Conservation (phyloP, 2,888 invertebrate species). For the Seira ritae region DNA sequence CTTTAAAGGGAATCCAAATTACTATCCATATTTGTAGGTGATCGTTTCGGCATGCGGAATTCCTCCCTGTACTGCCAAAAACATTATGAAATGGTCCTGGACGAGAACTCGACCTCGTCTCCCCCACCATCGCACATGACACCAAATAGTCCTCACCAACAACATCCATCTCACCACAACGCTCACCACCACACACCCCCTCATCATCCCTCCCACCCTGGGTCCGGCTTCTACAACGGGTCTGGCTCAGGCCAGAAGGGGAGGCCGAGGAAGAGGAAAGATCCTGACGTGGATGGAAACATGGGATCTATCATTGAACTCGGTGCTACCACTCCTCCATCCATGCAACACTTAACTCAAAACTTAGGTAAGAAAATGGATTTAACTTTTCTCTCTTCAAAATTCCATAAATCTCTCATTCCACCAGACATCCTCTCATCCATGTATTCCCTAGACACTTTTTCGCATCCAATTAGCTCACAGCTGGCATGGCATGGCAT, state of each 20-base stretch:
- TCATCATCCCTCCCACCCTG: slow-evolving; percentile 65
- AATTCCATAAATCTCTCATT: slow-evolving; percentile 62
- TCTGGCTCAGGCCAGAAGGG: slow-evolving; percentile 88
- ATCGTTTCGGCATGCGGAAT: slow-evolving; percentile 92
- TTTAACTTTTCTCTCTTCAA: slow-evolving; percentile 20
- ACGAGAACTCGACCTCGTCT: slow-evolving; percentile 69
- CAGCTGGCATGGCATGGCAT: slow-evolving; percentile 56
- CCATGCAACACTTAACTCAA: slow-evolving; percentile 68
- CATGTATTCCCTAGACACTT: slow-evolving; percentile 36
- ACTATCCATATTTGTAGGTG: slow-evolving; percentile 78
- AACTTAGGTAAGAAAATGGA: slow-evolving; percentile 63
- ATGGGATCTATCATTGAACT: slow-evolving; percentile 66
- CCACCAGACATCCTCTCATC: neutral
- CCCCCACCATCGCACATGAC: slow-evolving; percentile 66
- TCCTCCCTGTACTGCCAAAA: slow-evolving; percentile 84
- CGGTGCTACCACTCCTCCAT: slow-evolving; percentile 67
- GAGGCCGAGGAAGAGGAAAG: slow-evolving; percentile 86
- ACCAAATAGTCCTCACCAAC: slow-evolving; percentile 68
- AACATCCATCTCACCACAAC: slow-evolving; percentile 60
- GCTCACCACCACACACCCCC: slow-evolving; percentile 64
- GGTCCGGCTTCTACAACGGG: slow-evolving; percentile 79
- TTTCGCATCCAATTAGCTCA: slow-evolving; percentile 60
- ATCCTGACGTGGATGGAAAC: slow-evolving; percentile 59
- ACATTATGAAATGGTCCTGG: slow-evolving; percentile 82
- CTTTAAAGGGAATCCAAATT: no score